Conservation (phyloP, 1,140 invertebrate species). For the Drosophila punjabiensis region DNA sequence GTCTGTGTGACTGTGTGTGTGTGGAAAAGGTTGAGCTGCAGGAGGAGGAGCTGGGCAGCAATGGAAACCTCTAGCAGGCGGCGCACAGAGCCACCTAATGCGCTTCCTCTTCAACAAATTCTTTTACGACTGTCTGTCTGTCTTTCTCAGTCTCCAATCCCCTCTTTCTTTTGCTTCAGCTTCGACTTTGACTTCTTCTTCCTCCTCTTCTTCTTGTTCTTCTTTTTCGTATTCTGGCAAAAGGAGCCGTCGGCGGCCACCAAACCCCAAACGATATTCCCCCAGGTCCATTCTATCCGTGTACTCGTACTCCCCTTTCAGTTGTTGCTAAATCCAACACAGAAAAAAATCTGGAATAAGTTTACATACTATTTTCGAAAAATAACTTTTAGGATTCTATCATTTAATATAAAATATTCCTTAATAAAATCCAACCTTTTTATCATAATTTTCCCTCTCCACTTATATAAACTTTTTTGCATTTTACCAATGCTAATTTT, state of each 20-base stretch:
- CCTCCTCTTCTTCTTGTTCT: not conserved
- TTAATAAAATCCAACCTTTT: not conserved
- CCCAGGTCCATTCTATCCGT: conserved; percentile 40
- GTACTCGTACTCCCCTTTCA: conserved; percentile 8
- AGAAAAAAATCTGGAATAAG: not conserved
- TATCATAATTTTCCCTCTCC: too few relatives aligned
- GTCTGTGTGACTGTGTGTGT: conserved; percentile 13
- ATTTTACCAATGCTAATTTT: too few relatives aligned
- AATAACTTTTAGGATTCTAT: not conserved
- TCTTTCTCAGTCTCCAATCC: conserved; percentile 13
- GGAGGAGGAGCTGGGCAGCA: conserved; percentile 6
- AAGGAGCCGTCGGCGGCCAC: conserved; percentile 66
- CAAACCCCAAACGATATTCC: conserved; percentile 46
- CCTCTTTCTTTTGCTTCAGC: conserved; percentile 6
- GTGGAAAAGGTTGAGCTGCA: conserved; percentile 8
- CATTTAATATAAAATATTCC: not conserved
- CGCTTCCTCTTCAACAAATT: conserved; percentile 80
- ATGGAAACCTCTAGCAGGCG: conserved; percentile 46
- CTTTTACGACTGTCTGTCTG: conserved; percentile 72
- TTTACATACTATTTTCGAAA: not conserved
- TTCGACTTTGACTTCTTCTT: conserved; percentile 6
- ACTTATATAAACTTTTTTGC: too few relatives aligned
- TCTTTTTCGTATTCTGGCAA: conserved; percentile 26
- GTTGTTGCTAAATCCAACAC: conserved; percentile 29
- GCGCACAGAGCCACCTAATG: conserved; percentile 66